Evolutionary conservation across 2,797 vertebrate genomes (phyloP), one percentile per base, ranked within the genome.

Genomic region (Chrosomus eos): DNA sequence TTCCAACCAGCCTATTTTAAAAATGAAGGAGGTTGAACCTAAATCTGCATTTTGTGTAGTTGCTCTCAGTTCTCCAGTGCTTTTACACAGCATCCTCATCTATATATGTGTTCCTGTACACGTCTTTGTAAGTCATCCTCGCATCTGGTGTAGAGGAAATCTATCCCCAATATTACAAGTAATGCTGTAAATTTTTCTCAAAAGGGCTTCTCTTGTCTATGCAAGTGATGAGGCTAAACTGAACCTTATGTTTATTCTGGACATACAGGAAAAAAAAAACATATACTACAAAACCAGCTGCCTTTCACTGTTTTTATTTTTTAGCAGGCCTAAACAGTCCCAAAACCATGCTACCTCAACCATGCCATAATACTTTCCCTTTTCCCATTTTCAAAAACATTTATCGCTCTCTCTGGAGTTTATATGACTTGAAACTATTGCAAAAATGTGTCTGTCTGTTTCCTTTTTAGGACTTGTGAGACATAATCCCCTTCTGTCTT

Each of bases 401-500:
- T 82, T 86, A 91, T 91, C 87, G 87, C 73, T 78, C 87, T 90
- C 88, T 82, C 88, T 84, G 73, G 86, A 77, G 80, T 90, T 90
- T 89, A 81, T 83, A 90, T 84, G 33, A 88, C 88, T 88, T 85
- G 74, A 55, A 93, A 91, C 90, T 91, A 93, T 94, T 87, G 80
- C 87, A 93, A 90, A 92, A 93, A 93, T 93, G 92, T 89, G 85
- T 81, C 91, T 87, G 82, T 76, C 84, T 82, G 43, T 93, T 92
- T 87, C 91, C 91, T 93, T 93, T 91, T 91, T 89, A 90, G 93
- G 91, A 86, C 80, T 81, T 70, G 68, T 66, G 89, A 91, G 84
- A 88, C 38, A 62, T 79, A 70, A 70, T 82, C 78, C 62, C 62
- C 18, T 58, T 64, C 81, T 64, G 77, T 83, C 33, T 81, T 71